phyloP scores from a whole-genome alignment of 2,797 vertebrate genomes.

The Pipistrellus nathusii region DNA sequence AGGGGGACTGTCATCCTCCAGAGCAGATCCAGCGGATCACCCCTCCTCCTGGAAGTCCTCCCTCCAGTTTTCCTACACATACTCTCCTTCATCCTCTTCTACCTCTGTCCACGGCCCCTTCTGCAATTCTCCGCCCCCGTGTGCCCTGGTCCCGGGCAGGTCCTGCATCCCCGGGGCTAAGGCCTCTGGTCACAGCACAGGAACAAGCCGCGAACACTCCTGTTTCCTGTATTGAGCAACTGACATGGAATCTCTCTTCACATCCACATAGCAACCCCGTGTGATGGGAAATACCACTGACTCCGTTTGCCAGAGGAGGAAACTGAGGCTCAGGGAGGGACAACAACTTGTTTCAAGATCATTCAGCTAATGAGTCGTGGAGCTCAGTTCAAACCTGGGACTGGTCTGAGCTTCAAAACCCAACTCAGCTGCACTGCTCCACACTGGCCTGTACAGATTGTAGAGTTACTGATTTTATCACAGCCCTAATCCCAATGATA shows the following conservation, averaged over 20 bases:
- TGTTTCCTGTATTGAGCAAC: background rate
- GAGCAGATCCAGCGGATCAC: background rate
- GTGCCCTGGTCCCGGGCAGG: background rate
- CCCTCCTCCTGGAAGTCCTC: background rate
- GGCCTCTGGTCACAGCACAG: background rate
- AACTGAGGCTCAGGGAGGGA: background rate
- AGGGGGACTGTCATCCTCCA: background rate
- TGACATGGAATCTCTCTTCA: background rate
- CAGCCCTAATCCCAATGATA: background rate
- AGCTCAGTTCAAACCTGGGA: background rate
- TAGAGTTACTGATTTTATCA: background rate
- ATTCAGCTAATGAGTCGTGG: background rate
- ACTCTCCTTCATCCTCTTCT: background rate
- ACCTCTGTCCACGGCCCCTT: background rate
- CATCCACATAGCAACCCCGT: background rate
- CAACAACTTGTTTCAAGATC: background rate
- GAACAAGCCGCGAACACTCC: background rate
- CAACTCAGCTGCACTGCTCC: background rate
- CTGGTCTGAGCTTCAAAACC: background rate
- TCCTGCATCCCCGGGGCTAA: background rate
- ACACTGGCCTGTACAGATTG: background rate
- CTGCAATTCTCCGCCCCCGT: background rate
- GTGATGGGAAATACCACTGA: background rate
- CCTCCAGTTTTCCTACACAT: background rate
- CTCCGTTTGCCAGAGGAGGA: slow-evolving; percentile 3